Conservation (phyloP, 2,888 invertebrate species). For the Eudemis profundana region DNA sequence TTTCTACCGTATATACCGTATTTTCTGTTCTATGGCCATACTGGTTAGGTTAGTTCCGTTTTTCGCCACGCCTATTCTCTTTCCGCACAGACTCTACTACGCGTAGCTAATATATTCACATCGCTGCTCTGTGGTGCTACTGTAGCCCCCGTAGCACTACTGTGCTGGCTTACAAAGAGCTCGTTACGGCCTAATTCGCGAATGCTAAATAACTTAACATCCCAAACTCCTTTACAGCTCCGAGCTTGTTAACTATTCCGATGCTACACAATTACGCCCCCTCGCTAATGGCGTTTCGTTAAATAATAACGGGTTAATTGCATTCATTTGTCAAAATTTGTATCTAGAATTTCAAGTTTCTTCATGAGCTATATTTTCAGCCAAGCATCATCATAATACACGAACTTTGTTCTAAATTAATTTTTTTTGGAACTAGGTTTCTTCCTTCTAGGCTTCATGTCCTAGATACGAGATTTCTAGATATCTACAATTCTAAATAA, state of each 20-base stretch:
- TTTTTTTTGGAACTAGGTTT: no score
- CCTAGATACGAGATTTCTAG: no score
- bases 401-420: no score
- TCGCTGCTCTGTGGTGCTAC: not conserved
- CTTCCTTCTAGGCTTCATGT: no score
- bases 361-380: not conserved
- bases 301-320: conserved; percentile 47
- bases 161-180: conserved; percentile 49
- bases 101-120: no score
- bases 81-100: no score
- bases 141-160: not conserved
- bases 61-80: no score
- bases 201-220: conserved; percentile 57
- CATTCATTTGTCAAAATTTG: conserved; percentile 22
- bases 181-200: conserved; percentile 53
- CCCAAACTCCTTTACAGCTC: conserved; percentile 53
- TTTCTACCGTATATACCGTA: no score
- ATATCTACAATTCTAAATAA: no score
- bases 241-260: conserved; percentile 52
- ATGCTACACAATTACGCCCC: conserved; percentile 54
- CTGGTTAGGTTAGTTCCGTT: no score
- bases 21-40: no score
- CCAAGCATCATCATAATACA: no score
- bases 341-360: not conserved
- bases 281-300: conserved; percentile 53